Conservation (phyloP, 2,888 invertebrate genomes). For the Lepidonotus clava region DNA sequence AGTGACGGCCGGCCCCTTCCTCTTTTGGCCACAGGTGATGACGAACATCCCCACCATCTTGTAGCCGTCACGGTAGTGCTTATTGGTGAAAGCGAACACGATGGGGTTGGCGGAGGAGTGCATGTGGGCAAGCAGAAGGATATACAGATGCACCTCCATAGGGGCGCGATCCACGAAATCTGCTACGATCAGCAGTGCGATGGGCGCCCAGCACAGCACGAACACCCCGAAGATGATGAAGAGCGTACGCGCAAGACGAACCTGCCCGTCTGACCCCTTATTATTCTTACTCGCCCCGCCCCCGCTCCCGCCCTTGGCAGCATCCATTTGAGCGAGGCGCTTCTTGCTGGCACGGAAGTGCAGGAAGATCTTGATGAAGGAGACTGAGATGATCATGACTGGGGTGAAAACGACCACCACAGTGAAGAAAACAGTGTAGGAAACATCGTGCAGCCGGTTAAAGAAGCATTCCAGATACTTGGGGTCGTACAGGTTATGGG, state of each 20-base stretch:
- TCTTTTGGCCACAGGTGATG: slow-evolving; percentile 9
- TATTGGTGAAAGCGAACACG: slow-evolving; percentile 48
- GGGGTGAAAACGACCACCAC: slow-evolving; percentile 70
- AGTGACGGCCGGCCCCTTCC: background rate
- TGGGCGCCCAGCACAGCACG: slow-evolving; percentile 55
- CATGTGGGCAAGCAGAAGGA: slow-evolving; percentile 58
- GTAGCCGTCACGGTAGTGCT: slow-evolving; percentile 52
- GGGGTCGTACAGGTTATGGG: slow-evolving; percentile 69
- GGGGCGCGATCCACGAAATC: slow-evolving; percentile 45
- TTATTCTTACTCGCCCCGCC: background rate
- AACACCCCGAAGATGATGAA: slow-evolving; percentile 57
- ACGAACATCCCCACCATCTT: background rate
- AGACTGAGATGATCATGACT: slow-evolving; percentile 65
- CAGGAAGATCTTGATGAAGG: slow-evolving; percentile 67
- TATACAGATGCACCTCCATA: slow-evolving; percentile 45
- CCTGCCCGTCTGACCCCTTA: background rate
- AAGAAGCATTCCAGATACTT: slow-evolving; percentile 71
- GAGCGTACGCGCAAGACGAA: slow-evolving; percentile 53
- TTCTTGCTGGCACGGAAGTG: slow-evolving; percentile 59
- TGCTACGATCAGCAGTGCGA: slow-evolving; percentile 48
- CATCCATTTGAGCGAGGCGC: slow-evolving; percentile 50
- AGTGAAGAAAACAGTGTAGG: slow-evolving; percentile 70
- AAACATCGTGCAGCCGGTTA: slow-evolving; percentile 69
- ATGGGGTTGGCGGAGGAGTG: slow-evolving; percentile 55
- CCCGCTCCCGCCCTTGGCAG: background rate